Evolutionary conservation across 2,888 invertebrate genomes (phyloP), one percentile per base, ranked within the genome.

Genomic region (Eupithecia centaureata): DNA sequence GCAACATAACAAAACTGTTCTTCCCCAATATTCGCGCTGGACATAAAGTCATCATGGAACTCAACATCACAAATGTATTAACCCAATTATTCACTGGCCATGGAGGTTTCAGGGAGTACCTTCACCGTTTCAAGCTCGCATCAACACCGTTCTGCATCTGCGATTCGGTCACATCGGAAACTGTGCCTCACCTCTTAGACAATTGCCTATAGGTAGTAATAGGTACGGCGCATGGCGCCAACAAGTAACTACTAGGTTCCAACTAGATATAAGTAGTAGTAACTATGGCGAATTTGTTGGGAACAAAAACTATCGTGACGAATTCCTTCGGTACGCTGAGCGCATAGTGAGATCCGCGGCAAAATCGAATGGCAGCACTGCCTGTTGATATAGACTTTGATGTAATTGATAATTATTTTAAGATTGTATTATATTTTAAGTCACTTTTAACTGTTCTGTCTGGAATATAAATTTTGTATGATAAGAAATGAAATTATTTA

Each of bases 71-170:
- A 12, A 38, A 38, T 25, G 25, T 33, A 7, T 12, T 25, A 4
- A 12, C 59, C 2, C 59, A 59, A 38, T 1, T 59, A 3, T 59
- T 59, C 25, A 42, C 59, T 8, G 59, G 59, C 0, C 59, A 59
- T 27, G 59, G 59, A 0, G 59, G 59, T 0, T 59, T 59, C 8
- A 3, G 25, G 13, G 5, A 18, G 22, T 59, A 59, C 59, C n/a
- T 59, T 1, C 22, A 52, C 13, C 52, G 52, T 1, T 52, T 52
- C 13, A 27, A 52, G 15, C 27, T 25, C 0, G 15, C 25, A 0
- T 0, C 25, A 12, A 10, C 25, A 25, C 52, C 52, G 15, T 25
- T 0, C 15, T 52, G 52, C 13, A 2, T 15, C 13, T 52, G 52
- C 2, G 52, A 52, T 12, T 28, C 52, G 5, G 52, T 27, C 3